Evolutionary conservation across 1,140 invertebrate species (phyloP).

Genomic region (Microvelia longipes): DNA sequence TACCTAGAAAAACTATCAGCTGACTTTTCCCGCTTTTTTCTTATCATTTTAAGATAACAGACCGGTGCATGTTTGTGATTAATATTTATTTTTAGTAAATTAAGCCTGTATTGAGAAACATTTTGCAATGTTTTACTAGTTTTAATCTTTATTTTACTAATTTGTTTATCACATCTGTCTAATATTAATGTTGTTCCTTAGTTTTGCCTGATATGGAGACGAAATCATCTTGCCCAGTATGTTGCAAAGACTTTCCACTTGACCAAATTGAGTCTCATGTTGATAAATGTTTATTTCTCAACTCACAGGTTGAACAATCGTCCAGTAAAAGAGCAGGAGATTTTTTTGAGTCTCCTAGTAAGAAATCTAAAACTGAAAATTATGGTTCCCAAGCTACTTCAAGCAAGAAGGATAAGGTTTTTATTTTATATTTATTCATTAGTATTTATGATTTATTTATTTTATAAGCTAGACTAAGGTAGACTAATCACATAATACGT

Average conservation of each 20-base stretch:
- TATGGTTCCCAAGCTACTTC: not conserved
- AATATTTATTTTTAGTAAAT: too few species aligned
- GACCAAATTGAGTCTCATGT: conserved; percentile 45
- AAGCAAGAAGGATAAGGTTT: too few species aligned
- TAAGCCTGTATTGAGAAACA: not conserved
- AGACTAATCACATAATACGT: too few species aligned
- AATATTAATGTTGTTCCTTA: not conserved
- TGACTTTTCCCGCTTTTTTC: too few species aligned
- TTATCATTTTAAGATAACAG: too few species aligned
- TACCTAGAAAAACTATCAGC: too few species aligned
- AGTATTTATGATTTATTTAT: too few species aligned
- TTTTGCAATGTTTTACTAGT: not conserved
- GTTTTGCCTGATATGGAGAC: not conserved
- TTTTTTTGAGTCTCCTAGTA: not conserved
- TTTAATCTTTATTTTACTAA: not conserved
- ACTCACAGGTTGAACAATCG: conserved; percentile 29
- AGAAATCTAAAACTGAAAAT: not conserved
- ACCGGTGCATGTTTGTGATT: too few species aligned
- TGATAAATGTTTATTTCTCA: conserved; percentile 49
- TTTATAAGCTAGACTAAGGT: too few species aligned
- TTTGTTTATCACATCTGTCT: not conserved
- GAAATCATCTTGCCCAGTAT: conserved; percentile 36
- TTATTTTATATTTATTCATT: too few species aligned
- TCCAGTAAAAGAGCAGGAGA: not conserved
- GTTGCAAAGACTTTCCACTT: conserved; percentile 33